Percentiles rank a stretch among this genome's conserved stretches.
phyloP scores from a whole-genome alignment of 2,113 vertebrate species.

The Struthidea cinerea region DNA sequence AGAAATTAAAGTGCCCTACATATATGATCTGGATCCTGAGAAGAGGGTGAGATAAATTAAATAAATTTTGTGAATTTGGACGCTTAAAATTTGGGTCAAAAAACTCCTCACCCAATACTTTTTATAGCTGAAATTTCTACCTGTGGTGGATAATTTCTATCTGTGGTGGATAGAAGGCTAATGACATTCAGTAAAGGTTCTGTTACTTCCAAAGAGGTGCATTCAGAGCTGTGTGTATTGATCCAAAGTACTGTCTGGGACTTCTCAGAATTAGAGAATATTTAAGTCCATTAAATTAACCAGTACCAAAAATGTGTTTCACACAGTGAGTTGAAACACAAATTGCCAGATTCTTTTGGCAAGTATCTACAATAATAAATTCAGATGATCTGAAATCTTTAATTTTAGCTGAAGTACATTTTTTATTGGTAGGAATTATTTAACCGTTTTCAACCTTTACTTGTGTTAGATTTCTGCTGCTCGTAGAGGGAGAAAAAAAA shows the following conservation, averaged over 20 bases:
- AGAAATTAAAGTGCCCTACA: not conserved
- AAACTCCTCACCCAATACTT: not conserved
- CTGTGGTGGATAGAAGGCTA: not conserved
- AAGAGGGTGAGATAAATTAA: not conserved
- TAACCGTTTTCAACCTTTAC: not conserved
- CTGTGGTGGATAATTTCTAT: not conserved
- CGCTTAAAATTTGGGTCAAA: not conserved
- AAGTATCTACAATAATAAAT: not conserved
- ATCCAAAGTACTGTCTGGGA: not conserved
- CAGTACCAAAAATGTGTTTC: not conserved
- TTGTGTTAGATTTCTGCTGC: not conserved
- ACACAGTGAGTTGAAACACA: not conserved
- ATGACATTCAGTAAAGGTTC: not conserved
- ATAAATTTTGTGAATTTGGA: not conserved
- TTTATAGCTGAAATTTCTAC: constrained; percentile 6
- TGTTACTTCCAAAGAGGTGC: not conserved
- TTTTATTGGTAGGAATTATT: not conserved
- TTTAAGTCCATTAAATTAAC: not conserved
- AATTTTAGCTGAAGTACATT: not conserved
- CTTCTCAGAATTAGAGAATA: not conserved
- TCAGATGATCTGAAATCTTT: not conserved
- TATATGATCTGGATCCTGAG: not conserved
- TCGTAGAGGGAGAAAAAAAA: not conserved
- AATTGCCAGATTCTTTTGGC: not conserved
- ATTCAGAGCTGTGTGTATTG: not conserved